Percentiles rank a stretch among this genome's conserved stretches.
phyloP scores from a whole-genome alignment of 1,140 invertebrate species.

The Caenorhabditis briggsae region DNA sequence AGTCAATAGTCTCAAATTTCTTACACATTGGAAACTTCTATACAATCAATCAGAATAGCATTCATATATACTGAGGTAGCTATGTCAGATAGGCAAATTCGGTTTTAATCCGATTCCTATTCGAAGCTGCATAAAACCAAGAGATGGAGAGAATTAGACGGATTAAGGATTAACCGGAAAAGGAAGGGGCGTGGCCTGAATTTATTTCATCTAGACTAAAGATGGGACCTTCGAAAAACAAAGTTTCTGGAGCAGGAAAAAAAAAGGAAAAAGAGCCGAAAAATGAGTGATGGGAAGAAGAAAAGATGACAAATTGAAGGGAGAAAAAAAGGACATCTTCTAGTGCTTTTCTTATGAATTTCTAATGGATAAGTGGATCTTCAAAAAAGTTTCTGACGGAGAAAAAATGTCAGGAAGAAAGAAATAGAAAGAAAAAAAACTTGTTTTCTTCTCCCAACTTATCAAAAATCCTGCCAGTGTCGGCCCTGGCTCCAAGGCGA shows the following conservation, averaged over 20 bases:
- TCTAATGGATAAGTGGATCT: constrained; percentile 40
- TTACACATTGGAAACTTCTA: neutral
- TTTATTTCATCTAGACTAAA: neutral
- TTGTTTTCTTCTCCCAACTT: neutral
- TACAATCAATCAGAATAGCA: neutral
- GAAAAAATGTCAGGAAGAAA: neutral
- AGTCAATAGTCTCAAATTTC: too few relatives aligned
- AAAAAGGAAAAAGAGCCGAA: constrained; percentile 7
- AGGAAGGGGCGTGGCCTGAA: neutral
- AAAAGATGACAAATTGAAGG: constrained; percentile 44
- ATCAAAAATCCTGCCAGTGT: constrained; percentile 16
- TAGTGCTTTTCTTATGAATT: constrained; percentile 51
- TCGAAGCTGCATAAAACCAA: neutral
- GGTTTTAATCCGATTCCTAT: neutral
- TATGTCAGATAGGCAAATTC: neutral
- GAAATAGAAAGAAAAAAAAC: neutral
- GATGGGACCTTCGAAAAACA: neutral
- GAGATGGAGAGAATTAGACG: neutral
- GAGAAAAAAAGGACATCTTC: constrained; percentile 40
- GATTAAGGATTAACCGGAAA: constrained; percentile 24
- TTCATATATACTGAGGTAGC: neutral
- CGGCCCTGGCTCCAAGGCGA: constrained; percentile 6
- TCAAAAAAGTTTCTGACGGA: neutral
- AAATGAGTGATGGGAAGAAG: constrained; percentile 14
- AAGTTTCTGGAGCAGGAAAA: neutral